Evolutionary conservation across 2,888 invertebrate genomes (phyloP), one percentile per base, ranked within the genome.

Genomic region (Drosophila austrosaltans): DNA sequence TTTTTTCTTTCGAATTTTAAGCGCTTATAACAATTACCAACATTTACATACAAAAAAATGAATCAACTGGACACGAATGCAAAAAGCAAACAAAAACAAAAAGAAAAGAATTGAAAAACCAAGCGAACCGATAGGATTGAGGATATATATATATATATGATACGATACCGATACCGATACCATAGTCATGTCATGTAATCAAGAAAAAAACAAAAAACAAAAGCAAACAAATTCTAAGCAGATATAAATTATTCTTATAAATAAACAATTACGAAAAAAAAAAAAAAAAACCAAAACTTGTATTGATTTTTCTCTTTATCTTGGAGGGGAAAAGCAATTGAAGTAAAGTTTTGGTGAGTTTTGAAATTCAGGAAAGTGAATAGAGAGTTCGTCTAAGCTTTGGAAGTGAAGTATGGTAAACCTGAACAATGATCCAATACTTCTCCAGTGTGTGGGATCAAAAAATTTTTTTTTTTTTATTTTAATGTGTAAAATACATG

Each of bases 241-340:
- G 89, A 90, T 89, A 82, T 90, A 90, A 89, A 90, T 90, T 90
- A 90, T 90, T 90, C 90, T 90, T 90, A 90, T 90, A 90, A 90
- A 89, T 89, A 89, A 83, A 87, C 78, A 84, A 81, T 79, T 80
- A 83, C 81, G 73, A 77, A 57, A 78, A 74, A 60, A 72, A 70
- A 75, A 56, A 74, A 56, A 53, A 16, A 16, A 16, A 0, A 10
- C 12, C n/a, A 8, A 10, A 5, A 3, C 39, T 63, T 32, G 53
- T 66, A 25, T 42, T 58, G 28, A 8, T 1, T 36, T 8, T 1
- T 36, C 4, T 36, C 7, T 32, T 30, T 5, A 30, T 1, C 1
- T 30, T 4, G 6, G 1, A 30, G 30, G 30, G 3, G 5, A 6
- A 30, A 3, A 6, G 5, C 6, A 5, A 16, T 16, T 16, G 16